These are phyloP conservation scores for Trematomus loennbergii DNA, from an alignment of 2,113 vertebrate genomes.

Conservation along the genomic window DNA sequence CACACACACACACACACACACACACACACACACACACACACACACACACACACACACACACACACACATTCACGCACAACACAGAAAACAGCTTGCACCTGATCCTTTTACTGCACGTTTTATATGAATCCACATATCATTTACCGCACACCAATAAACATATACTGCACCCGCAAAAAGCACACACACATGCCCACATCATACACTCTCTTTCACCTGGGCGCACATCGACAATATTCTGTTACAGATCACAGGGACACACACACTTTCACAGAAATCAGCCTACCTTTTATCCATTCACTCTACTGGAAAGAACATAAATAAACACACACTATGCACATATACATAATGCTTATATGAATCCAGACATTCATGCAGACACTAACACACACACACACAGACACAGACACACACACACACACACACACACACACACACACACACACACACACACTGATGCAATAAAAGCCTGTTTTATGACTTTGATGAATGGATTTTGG, in stretches of 20 bases:
- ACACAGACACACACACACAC: conserved; percentile 18
- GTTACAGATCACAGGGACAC: not conserved
- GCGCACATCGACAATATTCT: not conserved
- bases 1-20: conserved; percentile 16
- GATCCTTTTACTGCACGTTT: conserved; percentile 12
- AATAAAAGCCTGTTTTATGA: conserved; percentile 68
- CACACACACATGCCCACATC: not conserved
- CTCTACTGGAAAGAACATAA: conserved; percentile 31
- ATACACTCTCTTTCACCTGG: not conserved
- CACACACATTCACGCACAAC: conserved; percentile 11
- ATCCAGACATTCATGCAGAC: conserved; percentile 24
- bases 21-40: not conserved
- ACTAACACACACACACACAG: conserved; percentile 15
- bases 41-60: conserved; percentile 18
- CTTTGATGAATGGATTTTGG: conserved; percentile 87
- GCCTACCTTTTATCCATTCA: not conserved
- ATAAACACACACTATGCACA: conserved; percentile 16
- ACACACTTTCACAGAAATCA: conserved; percentile 15
- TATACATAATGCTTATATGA: conserved; percentile 6
- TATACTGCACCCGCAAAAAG: conserved; percentile 2
- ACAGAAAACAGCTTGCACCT: conserved; percentile 1
- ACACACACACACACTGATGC: conserved; percentile 9
- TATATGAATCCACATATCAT: conserved; percentile 10
- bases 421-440: conserved; percentile 13
- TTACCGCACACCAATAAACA: not conserved